These are phyloP conservation scores for Diorhabda sublineata DNA, from an alignment of 1,140 invertebrate genomes.

Conservation along the genomic window DNA sequence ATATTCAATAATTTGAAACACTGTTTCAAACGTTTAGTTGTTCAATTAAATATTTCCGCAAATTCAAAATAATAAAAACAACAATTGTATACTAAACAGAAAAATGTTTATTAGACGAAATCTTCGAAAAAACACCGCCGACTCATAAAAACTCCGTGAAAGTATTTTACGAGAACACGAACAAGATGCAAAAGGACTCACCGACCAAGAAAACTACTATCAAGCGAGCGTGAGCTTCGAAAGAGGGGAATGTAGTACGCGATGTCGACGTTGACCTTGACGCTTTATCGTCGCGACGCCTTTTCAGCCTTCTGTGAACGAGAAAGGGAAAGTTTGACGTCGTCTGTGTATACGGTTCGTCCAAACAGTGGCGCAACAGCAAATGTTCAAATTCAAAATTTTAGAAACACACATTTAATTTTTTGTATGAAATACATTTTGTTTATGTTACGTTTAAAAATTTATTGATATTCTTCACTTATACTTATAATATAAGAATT, in stretches of 20 bases:
- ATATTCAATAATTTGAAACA: too few species aligned
- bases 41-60: too few species aligned
- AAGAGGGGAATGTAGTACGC: conserved; percentile 13
- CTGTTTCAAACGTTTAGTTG: too few species aligned
- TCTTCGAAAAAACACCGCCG: too few species aligned
- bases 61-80: too few species aligned
- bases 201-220: conserved; percentile 6
- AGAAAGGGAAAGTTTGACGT: conserved; percentile 15
- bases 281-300: conserved; percentile 17
- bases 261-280: conserved; percentile 13
- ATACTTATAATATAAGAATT: too few species aligned
- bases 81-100: too few species aligned
- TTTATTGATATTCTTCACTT: too few species aligned
- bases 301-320: conserved; percentile 16
- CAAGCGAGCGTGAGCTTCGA: conserved; percentile 3
- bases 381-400: background rate
- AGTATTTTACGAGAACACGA: background rate
- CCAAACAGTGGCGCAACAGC: background rate
- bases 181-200: conserved; percentile 8
- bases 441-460: too few species aligned
- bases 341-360: background rate
- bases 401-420: background rate
- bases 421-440: too few species aligned
- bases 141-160: too few species aligned
- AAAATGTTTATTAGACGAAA: too few species aligned